A percentile compares a stretch with the other conserved stretches of the same genome.
phyloP scores from a whole-genome alignment of 2,113 vertebrate genomes.

The Tiliqua scincoides region DNA sequence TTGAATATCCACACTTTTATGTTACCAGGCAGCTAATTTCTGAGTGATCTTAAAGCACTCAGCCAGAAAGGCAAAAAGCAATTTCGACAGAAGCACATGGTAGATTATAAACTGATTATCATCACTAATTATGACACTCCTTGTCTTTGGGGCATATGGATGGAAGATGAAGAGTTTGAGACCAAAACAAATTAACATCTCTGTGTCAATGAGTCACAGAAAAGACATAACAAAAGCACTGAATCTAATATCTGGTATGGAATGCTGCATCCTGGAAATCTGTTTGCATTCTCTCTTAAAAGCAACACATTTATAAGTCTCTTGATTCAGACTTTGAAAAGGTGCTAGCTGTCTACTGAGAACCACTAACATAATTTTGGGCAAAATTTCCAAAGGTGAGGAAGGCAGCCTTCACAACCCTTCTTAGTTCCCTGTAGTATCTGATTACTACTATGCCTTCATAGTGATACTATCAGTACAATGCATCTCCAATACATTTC shows the following conservation, averaged over 20 bases:
- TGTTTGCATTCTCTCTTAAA: not conserved
- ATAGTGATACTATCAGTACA: too few relatives aligned
- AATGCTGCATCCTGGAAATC: not conserved
- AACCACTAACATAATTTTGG: not conserved
- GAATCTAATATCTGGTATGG: too few relatives aligned
- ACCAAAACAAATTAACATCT: not conserved
- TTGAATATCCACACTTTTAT: constrained; percentile 54
- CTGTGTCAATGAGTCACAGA: not conserved
- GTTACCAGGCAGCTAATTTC: constrained; percentile 62
- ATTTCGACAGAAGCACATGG: not conserved
- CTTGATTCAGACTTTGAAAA: not conserved
- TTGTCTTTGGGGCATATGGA: not conserved
- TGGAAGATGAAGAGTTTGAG: not conserved
- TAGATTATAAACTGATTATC: constrained; percentile 27
- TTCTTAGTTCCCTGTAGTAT: not conserved
- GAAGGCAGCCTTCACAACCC: not conserved
- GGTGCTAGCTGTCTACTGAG: not conserved
- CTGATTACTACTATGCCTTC: not conserved
- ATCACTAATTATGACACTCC: not conserved
- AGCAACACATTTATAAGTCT: not conserved
- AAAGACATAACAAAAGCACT: not conserved
- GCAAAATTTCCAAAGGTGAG: not conserved
- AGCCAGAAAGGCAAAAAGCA: constrained; percentile 26
- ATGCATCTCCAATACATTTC: not conserved
- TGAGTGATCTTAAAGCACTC: constrained; percentile 44